Evolutionary conservation across 2,113 vertebrate species (phyloP).

Genomic region (Pomatostomus ruficeps): DNA sequence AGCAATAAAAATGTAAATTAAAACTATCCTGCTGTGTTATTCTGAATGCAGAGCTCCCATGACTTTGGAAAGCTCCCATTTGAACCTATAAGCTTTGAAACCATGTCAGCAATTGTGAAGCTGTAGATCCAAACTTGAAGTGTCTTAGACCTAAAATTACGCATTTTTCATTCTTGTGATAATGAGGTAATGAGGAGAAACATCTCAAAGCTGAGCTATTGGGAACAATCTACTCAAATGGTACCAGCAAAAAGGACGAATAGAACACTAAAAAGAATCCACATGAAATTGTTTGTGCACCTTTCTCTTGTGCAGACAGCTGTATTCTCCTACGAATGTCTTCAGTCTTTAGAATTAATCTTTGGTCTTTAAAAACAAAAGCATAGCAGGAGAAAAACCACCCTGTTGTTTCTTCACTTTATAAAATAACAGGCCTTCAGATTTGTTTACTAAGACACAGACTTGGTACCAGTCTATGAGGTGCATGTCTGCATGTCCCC

Average conservation of each 20-base stretch:
- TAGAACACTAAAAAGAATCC: background rate
- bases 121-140: background rate
- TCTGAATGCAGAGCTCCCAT: background rate
- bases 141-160: background rate
- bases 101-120: background rate
- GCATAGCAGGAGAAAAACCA: background rate
- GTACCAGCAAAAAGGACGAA: background rate
- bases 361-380: background rate
- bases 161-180: background rate
- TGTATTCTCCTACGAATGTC: background rate
- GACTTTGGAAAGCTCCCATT: background rate
- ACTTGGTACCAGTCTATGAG: background rate
- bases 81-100: background rate
- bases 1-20: background rate
- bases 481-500: background rate
- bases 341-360: background rate
- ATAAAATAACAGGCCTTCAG: background rate
- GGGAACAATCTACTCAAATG: background rate
- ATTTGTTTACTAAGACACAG: background rate
- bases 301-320: background rate
- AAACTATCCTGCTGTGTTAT: background rate
- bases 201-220: background rate
- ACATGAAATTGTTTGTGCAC: fast-evolving
- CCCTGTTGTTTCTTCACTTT: background rate
- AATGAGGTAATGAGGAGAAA: background rate